Evolutionary conservation across 2,888 invertebrate species (phyloP), one percentile per base, ranked within the genome.

Genomic region (Stenolophus ochropezus): DNA sequence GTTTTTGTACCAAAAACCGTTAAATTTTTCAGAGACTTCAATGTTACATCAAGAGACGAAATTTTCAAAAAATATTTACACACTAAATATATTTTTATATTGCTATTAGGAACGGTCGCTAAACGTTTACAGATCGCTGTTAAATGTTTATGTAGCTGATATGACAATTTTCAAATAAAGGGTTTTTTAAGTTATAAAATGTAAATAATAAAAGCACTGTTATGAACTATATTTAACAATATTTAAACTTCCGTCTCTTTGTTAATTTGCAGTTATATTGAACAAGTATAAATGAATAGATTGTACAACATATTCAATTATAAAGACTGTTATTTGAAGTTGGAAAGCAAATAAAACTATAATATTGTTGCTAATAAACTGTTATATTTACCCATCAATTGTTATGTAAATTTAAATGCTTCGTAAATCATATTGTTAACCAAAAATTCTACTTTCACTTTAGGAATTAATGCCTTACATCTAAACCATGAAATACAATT

Each of bases 321-420:
- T 6, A 42, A 6, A 42, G 33, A 42, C 33, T 42, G 33, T 51
- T 16, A 51, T 51, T 14, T 51, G 14, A 51, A 51, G 5, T 51
- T 51, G 5, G 23, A 61, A 61, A 25, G 61, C 23, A 25, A 61
- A 61, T 61, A n/a, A 61, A 61, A 61, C 25, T 6, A 58, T 3
- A 6, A 25, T 21, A 23, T 33, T 69, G 27, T 33, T 11, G 20
- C 58, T 6, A 58, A 58, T 58, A 58, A 58, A 21, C 11, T 23
- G 58, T 58, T 25, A 56, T 56, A 61, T 61, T 61, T 61, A 27
- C 27, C 27, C 27, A 69, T 69, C 33, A 3, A 69, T 69, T 69
- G 33, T 69, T 69, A 69, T 69, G 61, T 25, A 61, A 61, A 61
- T 61, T 25, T n/a, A 61, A 6, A 21, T 25, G 61, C 33, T 69